Conservation (phyloP, 2,888 invertebrate genomes). For the Nowickia ferox region DNA sequence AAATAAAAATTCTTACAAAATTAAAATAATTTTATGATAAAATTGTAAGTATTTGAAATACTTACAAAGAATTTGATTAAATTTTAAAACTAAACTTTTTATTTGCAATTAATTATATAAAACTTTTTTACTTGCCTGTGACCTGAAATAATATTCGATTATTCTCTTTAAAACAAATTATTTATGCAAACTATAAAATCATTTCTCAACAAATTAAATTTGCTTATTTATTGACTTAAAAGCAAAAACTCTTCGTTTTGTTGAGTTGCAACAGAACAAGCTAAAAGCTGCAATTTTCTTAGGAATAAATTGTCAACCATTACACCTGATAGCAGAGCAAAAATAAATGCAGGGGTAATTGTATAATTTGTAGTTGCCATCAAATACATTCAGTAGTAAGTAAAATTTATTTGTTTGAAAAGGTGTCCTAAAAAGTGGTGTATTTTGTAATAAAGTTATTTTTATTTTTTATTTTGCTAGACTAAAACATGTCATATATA, state of each 20-base stretch:
- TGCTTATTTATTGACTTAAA: neutral
- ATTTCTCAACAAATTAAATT: constrained; percentile 6
- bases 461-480: constrained; percentile 1
- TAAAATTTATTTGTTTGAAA: neutral
- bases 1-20: constrained; percentile 13
- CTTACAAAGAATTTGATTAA: too few relatives aligned
- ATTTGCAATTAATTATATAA: neutral
- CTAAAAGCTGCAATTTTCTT: constrained; percentile 59
- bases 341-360: constrained; percentile 47
- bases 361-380: constrained; percentile 65
- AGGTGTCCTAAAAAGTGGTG: neutral
- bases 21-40: neutral
- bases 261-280: constrained; percentile 32
- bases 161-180: neutral
- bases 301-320: constrained; percentile 63
- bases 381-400: constrained; percentile 26
- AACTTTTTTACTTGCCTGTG: neutral
- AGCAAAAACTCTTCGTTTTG: neutral
- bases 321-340: constrained; percentile 48
- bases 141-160: neutral
- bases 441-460: neutral
- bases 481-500: too few relatives aligned
- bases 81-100: neutral
- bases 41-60: neutral
- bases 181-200: neutral